Evolutionary conservation across 2,113 vertebrate species (phyloP).

Genomic region (Neodontobutis hainanensis): DNA sequence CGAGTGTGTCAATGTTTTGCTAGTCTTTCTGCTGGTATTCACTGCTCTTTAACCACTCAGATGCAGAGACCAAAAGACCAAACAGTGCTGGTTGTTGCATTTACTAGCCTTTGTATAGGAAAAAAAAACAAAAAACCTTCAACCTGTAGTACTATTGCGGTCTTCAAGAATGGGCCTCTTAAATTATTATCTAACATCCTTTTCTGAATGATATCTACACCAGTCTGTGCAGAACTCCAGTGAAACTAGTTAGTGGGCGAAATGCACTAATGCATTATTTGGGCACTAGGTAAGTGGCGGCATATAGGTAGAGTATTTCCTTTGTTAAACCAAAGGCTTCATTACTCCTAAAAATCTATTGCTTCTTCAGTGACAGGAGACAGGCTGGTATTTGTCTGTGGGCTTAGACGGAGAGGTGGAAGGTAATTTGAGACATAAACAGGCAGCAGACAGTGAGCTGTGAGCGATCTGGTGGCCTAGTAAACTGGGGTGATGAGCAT

Average conservation of each 20-base stretch:
- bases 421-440: constrained; percentile 18
- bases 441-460: constrained; percentile 41
- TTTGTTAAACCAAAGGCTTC: not conserved
- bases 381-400: constrained; percentile 7
- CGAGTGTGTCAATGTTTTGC: too few relatives aligned
- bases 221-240: not conserved
- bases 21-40: too few relatives aligned
- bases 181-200: too few relatives aligned
- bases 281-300: not conserved
- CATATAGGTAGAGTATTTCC: not conserved
- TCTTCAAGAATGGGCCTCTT: too few relatives aligned
- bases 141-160: too few relatives aligned
- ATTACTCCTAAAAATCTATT: constrained; percentile 7
- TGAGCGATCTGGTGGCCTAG: constrained; percentile 24
- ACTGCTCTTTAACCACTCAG: too few relatives aligned
- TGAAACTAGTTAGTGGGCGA: not conserved
- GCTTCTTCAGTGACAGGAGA: not conserved
- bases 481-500: constrained; percentile 56
- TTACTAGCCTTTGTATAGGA: too few relatives aligned
- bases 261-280: not conserved
- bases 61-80: too few relatives aligned
- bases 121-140: too few relatives aligned
- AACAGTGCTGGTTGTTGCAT: too few relatives aligned
- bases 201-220: too few relatives aligned
- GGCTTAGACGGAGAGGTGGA: constrained; percentile 9